phyloP scores from a whole-genome alignment of 2,113 vertebrate species.

The Lepus timidus region DNA sequence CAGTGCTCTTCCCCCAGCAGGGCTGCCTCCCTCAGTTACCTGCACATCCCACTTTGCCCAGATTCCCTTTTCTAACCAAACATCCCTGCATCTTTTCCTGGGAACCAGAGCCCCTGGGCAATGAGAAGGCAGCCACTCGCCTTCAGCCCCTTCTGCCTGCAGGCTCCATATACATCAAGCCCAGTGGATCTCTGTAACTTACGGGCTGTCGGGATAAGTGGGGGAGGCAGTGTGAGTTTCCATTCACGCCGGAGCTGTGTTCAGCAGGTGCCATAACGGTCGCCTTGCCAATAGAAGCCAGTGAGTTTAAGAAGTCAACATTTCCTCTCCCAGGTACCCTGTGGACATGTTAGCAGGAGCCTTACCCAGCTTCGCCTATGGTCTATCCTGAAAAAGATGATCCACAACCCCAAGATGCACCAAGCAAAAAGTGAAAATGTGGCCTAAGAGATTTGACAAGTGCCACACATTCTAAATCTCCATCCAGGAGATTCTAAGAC shows the following conservation, averaged over 20 bases:
- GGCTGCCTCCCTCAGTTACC: background rate
- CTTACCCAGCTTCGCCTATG: background rate
- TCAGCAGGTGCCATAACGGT: rapidly evolving
- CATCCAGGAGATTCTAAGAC: background rate
- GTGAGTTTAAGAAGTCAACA: background rate
- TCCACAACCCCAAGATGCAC: background rate
- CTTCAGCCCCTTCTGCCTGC: background rate
- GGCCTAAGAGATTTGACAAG: background rate
- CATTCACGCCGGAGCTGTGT: background rate
- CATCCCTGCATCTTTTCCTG: background rate
- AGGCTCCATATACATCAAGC: background rate
- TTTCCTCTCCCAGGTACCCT: background rate
- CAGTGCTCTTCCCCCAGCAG: background rate
- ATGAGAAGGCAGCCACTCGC: background rate
- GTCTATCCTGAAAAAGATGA: background rate
- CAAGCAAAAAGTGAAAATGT: background rate
- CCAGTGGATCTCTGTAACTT: too few relatives aligned
- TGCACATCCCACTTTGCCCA: background rate
- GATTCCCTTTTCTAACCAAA: background rate
- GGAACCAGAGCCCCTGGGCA: background rate
- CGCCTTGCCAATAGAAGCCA: background rate
- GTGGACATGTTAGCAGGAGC: rapidly evolving
- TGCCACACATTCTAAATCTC: background rate
- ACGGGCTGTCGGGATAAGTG: background rate
- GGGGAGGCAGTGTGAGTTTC: background rate